These are phyloP conservation scores for Actinia equina DNA, from an alignment of 64 coral and sea anemone species.

Conservation along the genomic window DNA sequence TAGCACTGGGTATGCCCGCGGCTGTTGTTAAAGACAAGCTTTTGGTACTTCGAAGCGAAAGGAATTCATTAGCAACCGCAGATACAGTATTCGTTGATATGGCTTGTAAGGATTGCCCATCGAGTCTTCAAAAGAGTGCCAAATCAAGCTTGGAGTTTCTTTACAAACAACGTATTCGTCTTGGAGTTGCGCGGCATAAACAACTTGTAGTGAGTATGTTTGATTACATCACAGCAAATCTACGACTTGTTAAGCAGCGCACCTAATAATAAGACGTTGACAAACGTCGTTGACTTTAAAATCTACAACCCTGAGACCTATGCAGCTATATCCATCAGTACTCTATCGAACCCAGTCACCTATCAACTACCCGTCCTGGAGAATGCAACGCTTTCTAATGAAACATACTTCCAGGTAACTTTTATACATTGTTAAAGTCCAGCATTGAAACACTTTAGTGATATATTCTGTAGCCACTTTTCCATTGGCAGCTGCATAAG, in stretches of 20 bases:
- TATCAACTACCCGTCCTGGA: slow-evolving; percentile 47
- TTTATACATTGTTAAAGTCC: neutral
- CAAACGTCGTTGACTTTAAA: slow-evolving; percentile 59
- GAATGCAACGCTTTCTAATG: slow-evolving; percentile 25
- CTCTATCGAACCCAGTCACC: slow-evolving; percentile 13
- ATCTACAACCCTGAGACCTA: slow-evolving; percentile 75
- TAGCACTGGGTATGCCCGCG: slow-evolving; percentile 43
- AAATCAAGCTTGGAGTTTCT: slow-evolving; percentile 37
- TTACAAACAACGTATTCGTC: slow-evolving; percentile 51
- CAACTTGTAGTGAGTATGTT: slow-evolving; percentile 59
- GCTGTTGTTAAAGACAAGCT: slow-evolving; percentile 50
- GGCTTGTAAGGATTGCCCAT: slow-evolving; percentile 55
- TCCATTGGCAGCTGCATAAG: too few species aligned
- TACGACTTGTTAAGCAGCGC: slow-evolving; percentile 47
- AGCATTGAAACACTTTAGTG: too few species aligned
- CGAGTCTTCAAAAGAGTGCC: slow-evolving; percentile 26
- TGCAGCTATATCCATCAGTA: slow-evolving; percentile 23
- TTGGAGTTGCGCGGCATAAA: slow-evolving; percentile 52
- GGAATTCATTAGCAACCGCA: slow-evolving; percentile 45
- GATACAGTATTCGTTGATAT: slow-evolving; percentile 42
- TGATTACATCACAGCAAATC: slow-evolving; percentile 54
- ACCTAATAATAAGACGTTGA: slow-evolving; percentile 28
- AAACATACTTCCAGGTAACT: slow-evolving; percentile 55
- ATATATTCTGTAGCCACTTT: too few species aligned
- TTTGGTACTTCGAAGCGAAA: slow-evolving; percentile 55